phyloP scores from a whole-genome alignment of 1,140 invertebrate species.

The Mya arenaria region DNA sequence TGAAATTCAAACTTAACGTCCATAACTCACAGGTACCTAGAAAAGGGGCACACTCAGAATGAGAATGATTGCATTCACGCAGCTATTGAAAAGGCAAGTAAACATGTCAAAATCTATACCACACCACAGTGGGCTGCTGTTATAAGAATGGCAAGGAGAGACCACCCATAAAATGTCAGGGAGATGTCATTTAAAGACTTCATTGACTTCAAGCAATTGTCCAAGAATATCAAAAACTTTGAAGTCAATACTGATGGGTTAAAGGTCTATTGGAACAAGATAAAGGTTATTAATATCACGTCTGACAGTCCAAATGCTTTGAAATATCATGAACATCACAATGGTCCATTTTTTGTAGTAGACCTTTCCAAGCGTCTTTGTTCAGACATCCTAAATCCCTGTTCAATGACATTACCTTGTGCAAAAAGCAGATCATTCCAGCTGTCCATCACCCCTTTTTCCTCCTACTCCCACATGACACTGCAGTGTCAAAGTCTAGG shows the following conservation, averaged over 20 bases:
- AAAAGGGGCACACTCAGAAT: constrained; percentile 21
- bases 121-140: constrained; percentile 11
- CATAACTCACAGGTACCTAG: constrained; percentile 26
- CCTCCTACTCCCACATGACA: background rate
- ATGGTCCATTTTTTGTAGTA: background rate
- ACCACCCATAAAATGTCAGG: background rate
- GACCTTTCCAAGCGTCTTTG: background rate
- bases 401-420: background rate
- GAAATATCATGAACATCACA: background rate
- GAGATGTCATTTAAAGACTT: background rate
- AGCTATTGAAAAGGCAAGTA: constrained; percentile 4
- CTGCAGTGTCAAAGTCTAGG: background rate
- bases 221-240: constrained; percentile 1
- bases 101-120: background rate
- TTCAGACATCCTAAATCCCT: background rate
- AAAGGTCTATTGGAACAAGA: constrained; percentile 19
- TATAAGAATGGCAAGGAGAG: background rate
- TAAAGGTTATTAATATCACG: background rate
- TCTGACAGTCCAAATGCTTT: background rate
- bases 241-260: background rate
- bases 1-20: background rate
- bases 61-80: constrained; percentile 19
- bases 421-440: constrained; percentile 2
- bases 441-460: constrained; percentile 19
- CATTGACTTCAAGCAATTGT: constrained; percentile 7